Evolutionary conservation across 2,888 invertebrate species (phyloP).

Genomic region (Epinotia nisella): DNA sequence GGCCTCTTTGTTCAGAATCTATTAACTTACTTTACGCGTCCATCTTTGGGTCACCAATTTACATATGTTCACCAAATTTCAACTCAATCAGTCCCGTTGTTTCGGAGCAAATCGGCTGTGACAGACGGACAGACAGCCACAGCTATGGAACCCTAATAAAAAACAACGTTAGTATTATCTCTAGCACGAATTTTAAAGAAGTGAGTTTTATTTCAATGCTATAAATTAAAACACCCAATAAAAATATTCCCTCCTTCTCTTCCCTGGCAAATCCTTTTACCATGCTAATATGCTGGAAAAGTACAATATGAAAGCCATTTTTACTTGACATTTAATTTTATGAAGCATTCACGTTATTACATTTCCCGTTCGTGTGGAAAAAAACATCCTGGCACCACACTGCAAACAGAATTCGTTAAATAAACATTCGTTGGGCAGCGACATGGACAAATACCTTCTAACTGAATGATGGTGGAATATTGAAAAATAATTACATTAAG

Average conservation of each 20-base stretch:
- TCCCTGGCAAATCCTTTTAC: neutral
- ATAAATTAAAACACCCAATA: neutral
- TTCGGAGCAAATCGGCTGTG: no score
- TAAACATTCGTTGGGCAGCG: slow-evolving; percentile 22
- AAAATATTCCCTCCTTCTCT: neutral
- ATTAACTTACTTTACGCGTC: no score
- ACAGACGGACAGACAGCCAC: no score
- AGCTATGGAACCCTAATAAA: no score
- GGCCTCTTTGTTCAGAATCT: no score
- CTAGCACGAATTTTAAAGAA: no score
- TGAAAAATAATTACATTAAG: neutral
- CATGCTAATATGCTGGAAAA: neutral
- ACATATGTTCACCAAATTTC: no score
- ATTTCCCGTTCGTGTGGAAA: slow-evolving; percentile 2
- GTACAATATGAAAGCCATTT: neutral
- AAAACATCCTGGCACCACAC: neutral
- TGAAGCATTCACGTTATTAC: slow-evolving; percentile 2
- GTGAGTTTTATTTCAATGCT: no score
- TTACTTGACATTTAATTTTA: slow-evolving; percentile 12
- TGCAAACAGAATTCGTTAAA: slow-evolving; percentile 3
- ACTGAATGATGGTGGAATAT: neutral
- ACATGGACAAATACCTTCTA: slow-evolving; percentile 3
- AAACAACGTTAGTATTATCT: no score
- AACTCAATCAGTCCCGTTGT: no score
- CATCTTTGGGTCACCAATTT: no score